These are phyloP conservation scores for Patella depressa DNA, from an alignment of 2,888 invertebrate genomes.

Conservation along the genomic window DNA sequence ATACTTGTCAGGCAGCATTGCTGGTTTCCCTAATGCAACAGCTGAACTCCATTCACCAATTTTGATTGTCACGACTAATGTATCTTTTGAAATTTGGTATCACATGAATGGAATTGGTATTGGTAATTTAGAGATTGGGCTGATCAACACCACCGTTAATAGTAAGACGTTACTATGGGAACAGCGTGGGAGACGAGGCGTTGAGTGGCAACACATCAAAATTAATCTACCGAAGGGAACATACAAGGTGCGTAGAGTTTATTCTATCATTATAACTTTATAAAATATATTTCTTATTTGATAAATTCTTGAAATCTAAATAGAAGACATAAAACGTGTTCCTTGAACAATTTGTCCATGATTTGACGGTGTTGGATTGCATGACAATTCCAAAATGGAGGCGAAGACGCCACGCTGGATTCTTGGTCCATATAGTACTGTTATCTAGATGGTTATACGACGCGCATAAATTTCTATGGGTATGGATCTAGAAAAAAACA, in stretches of 20 bases:
- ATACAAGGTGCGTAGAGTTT: background rate
- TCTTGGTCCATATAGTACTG: no score
- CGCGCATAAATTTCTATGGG: no score
- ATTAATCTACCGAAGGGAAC: background rate
- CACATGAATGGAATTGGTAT: slow-evolving; percentile 23
- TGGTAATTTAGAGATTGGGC: slow-evolving; percentile 2
- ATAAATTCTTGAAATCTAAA: no score
- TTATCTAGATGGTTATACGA: no score
- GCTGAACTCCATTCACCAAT: slow-evolving; percentile 10
- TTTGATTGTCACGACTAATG: background rate
- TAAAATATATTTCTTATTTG: background rate
- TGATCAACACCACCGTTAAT: background rate
- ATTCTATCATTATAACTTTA: background rate
- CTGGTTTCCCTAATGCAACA: background rate
- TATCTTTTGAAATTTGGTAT: slow-evolving; percentile 18
- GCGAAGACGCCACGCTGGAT: no score
- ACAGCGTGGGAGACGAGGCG: slow-evolving; percentile 5
- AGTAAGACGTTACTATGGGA: background rate
- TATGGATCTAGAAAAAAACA: background rate
- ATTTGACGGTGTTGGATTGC: no score
- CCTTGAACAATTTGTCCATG: no score
- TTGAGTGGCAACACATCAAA: background rate
- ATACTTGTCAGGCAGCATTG: slow-evolving; percentile 8
- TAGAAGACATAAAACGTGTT: no score
- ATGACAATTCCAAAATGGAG: no score